These are phyloP conservation scores for Antedon mediterranea DNA, from an alignment of 53 echinoderm and acorn worm species.

Conservation along the genomic window DNA sequence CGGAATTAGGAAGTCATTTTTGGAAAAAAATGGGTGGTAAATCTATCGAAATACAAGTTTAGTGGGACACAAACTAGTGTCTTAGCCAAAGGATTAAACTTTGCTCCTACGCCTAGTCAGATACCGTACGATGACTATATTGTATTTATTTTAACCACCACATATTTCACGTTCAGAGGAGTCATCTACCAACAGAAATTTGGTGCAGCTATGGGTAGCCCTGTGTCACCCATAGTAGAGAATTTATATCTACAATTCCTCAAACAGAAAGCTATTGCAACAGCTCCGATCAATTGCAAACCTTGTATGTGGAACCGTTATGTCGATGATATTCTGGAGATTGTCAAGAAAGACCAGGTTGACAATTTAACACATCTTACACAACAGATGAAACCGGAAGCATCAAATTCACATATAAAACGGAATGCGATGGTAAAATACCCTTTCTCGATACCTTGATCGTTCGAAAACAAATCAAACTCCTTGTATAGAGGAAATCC, in stretches of 20 bases:
- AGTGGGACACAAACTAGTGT: too few species aligned
- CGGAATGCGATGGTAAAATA: neutral
- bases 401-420: neutral
- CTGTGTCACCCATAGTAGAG: neutral
- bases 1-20: too few species aligned
- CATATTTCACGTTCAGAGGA: neutral
- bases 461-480: neutral
- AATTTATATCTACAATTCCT: neutral
- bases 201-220: neutral
- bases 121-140: too few species aligned
- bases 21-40: neutral
- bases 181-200: neutral
- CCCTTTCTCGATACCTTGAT: neutral
- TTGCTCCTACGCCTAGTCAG: too few species aligned
- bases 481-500: neutral
- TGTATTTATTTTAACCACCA: neutral
- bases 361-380: neutral
- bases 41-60: too few species aligned
- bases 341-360: neutral
- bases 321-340: neutral
- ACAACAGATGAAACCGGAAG: neutral
- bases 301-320: neutral
- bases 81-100: too few species aligned
- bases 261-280: neutral
- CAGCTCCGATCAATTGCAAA: neutral